Evolutionary conservation across 2,888 invertebrate genomes (phyloP).

Genomic region (Caenorhabditis uteleia): DNA sequence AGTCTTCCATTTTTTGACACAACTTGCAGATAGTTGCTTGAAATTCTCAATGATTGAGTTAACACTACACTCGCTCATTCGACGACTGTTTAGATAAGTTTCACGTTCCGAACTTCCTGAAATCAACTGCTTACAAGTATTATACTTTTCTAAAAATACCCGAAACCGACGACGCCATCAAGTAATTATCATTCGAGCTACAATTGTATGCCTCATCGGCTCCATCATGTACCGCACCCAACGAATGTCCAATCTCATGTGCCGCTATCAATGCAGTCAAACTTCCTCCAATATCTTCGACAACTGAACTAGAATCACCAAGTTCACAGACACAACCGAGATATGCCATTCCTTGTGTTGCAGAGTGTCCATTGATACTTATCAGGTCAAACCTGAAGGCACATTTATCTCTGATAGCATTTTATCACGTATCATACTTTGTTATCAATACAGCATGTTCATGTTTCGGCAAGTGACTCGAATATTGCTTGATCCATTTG

Average conservation of each 20-base stretch:
- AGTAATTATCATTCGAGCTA: slow-evolving; percentile 50
- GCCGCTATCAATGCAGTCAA: slow-evolving; percentile 67
- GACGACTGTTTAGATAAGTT: slow-evolving; percentile 39
- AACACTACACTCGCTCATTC: slow-evolving; percentile 39
- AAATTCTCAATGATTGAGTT: slow-evolving; percentile 39
- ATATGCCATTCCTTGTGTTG: slow-evolving; percentile 69
- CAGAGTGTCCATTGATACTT: slow-evolving; percentile 54
- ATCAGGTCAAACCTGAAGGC: slow-evolving; percentile 55
- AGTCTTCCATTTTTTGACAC: slow-evolving; percentile 37
- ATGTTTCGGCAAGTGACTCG: slow-evolving; percentile 46
- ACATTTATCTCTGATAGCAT: not conserved
- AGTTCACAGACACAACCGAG: slow-evolving; percentile 63
- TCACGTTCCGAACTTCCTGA: slow-evolving; percentile 22
- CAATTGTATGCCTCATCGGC: slow-evolving; percentile 50
- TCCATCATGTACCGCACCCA: slow-evolving; percentile 66
- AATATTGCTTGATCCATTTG: slow-evolving; percentile 48
- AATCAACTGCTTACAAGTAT: not conserved
- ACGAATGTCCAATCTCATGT: slow-evolving; percentile 68
- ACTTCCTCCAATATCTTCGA: slow-evolving; percentile 67
- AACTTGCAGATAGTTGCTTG: slow-evolving; percentile 31
- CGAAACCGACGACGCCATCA: slow-evolving; percentile 53
- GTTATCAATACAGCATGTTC: slow-evolving; percentile 59
- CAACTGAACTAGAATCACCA: slow-evolving; percentile 63
- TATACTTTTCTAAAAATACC: not conserved
- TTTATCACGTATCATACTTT: slow-evolving; percentile 30